These are phyloP conservation scores for Cydia strobilella DNA, from an alignment of 1,140 invertebrate species.

Conservation along the genomic window DNA sequence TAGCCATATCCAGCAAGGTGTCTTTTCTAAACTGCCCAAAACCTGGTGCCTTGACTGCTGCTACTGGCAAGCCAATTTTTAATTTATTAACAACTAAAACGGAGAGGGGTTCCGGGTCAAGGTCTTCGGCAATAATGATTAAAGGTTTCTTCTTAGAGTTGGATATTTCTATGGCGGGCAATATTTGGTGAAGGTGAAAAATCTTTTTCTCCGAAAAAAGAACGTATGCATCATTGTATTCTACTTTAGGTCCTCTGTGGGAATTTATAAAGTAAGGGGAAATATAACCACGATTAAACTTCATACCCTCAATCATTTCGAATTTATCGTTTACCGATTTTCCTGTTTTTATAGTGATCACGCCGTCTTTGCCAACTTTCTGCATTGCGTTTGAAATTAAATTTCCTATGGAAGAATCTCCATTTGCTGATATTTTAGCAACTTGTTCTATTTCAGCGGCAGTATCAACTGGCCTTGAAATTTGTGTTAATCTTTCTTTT, in stretches of 20 bases:
- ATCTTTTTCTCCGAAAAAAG: constrained; percentile 97
- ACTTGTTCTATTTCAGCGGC: constrained; percentile 98
- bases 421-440: constrained; percentile 97
- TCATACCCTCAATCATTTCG: constrained; percentile 96
- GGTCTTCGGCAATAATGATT: constrained; percentile 89
- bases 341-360: constrained; percentile 97
- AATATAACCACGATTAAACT: constrained; percentile 97
- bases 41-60: constrained; percentile 98
- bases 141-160: constrained; percentile 89
- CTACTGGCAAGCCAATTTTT: constrained; percentile 97
- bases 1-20: constrained; percentile 97
- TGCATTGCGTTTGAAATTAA: constrained; percentile 97
- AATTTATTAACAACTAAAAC: constrained; percentile 89
- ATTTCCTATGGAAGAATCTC: constrained; percentile 90
- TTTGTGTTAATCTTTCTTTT: constrained; percentile 87
- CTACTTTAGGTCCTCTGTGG: constrained; percentile 92
- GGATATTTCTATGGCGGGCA: constrained; percentile 95
- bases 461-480: constrained; percentile 93
- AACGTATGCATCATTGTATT: constrained; percentile 94
- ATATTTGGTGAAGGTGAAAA: constrained; percentile 91
- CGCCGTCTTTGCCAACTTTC: constrained; percentile 94
- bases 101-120: constrained; percentile 89
- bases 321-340: constrained; percentile 95
- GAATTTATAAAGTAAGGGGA: constrained; percentile 98
- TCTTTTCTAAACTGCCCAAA: constrained; percentile 99